phyloP scores from a whole-genome alignment of 2,888 invertebrate species.

The Nipponacmea schrenckii region DNA sequence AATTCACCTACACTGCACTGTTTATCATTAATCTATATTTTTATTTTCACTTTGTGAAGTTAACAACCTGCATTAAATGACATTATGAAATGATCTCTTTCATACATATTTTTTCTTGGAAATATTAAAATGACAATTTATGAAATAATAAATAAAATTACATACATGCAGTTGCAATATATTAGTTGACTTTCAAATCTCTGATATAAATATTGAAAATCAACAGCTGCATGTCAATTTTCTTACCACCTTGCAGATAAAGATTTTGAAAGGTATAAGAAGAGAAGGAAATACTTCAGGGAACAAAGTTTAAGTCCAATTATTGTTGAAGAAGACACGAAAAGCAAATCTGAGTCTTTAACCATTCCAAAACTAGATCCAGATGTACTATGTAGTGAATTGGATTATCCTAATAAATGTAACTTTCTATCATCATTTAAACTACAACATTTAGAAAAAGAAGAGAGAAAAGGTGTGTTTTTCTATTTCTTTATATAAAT shows the following conservation, averaged over 20 bases:
- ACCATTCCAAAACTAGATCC: constrained; percentile 28
- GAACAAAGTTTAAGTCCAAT: constrained; percentile 57
- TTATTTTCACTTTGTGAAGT: too few species aligned
- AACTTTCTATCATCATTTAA: constrained; percentile 48
- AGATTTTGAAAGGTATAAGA: constrained; percentile 50
- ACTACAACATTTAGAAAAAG: constrained; percentile 44
- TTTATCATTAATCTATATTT: too few species aligned
- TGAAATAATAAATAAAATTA: too few species aligned
- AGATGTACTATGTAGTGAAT: constrained; percentile 47
- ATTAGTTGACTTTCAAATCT: too few species aligned
- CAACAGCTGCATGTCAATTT: background rate
- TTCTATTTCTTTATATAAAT: background rate
- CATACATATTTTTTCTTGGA: too few species aligned
- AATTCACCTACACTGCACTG: background rate
- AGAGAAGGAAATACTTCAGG: constrained; percentile 50
- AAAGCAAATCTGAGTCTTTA: constrained; percentile 28
- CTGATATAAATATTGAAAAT: too few species aligned
- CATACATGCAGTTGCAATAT: too few species aligned
- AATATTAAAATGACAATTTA: too few species aligned
- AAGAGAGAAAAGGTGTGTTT: constrained; percentile 46
- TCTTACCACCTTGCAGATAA: constrained; percentile 43
- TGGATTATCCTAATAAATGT: constrained; percentile 53
- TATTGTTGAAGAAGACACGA: constrained; percentile 37
- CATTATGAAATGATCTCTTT: too few species aligned
- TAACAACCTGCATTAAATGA: background rate